Percentiles rank a stretch among this genome's conserved stretches.
Evolutionary conservation across 1,140 invertebrate genomes (phyloP).

Genomic region (Lepidurus packardi): DNA sequence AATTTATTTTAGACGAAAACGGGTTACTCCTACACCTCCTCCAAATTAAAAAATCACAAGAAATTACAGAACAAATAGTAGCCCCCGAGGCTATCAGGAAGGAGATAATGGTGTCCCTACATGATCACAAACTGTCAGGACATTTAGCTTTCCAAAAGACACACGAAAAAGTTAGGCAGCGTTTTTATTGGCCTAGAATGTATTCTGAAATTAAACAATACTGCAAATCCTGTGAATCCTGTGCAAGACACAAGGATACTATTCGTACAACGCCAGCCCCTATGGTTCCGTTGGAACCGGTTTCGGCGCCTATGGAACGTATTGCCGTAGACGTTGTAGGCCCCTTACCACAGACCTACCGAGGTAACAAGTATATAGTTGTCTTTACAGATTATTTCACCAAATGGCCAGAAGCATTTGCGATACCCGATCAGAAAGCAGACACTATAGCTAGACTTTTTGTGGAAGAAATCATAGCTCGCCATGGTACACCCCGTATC

Average conservation of each 20-base stretch:
- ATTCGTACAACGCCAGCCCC: neutral
- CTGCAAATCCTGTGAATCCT: neutral
- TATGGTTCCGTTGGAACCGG: slow-evolving; percentile 16
- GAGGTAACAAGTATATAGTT: slow-evolving; percentile 26
- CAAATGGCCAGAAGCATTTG: slow-evolving; percentile 25
- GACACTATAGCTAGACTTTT: neutral
- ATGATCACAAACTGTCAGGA: neutral
- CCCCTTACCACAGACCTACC: slow-evolving; percentile 8
- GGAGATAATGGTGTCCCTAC: neutral
- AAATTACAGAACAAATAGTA: neutral
- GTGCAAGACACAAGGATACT: neutral
- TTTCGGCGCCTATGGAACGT: neutral
- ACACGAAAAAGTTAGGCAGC: neutral
- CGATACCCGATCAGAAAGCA: neutral
- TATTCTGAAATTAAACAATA: neutral
- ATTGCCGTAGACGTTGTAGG: slow-evolving; percentile 27
- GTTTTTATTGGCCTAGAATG: neutral
- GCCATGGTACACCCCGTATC: neutral
- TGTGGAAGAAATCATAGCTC: neutral
- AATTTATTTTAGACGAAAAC: neutral
- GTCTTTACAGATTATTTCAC: slow-evolving; percentile 23
- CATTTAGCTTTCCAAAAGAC: neutral
- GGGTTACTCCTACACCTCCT: neutral
- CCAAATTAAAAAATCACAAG: neutral
- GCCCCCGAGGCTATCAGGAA: neutral